Evolutionary conservation across 2,797 vertebrate species (phyloP).

Genomic region (Percopsis omiscomaycus): DNA sequence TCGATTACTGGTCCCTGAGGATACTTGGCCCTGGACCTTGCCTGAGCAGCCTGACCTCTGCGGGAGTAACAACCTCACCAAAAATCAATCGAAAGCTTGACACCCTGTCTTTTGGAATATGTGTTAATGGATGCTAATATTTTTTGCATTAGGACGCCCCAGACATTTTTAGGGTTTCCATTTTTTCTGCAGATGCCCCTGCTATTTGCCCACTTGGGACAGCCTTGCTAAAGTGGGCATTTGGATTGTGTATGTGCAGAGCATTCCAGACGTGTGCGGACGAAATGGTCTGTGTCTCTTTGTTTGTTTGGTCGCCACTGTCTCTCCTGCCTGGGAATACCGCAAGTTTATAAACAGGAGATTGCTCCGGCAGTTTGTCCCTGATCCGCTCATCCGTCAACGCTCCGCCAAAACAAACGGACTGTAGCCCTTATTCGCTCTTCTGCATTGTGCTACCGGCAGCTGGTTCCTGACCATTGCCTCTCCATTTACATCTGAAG

Average conservation of each 20-base stretch:
- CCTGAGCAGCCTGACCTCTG: constrained; percentile 53
- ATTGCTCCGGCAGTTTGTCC: constrained; percentile 54
- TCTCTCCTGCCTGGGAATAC: constrained; percentile 64
- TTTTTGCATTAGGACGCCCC: no score
- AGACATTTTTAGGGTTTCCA: no score
- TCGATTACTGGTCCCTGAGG: constrained; percentile 64
- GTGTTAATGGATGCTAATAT: constrained; percentile 52
- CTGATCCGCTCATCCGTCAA: constrained; percentile 55
- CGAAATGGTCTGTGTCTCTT: constrained; percentile 45
- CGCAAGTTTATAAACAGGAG: constrained; percentile 63
- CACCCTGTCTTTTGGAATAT: constrained; percentile 46
- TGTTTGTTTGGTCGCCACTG: constrained; percentile 47
- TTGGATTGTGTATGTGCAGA: constrained; percentile 40
- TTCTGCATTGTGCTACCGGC: constrained; percentile 22
- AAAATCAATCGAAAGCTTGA: constrained; percentile 3
- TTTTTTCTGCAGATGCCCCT: constrained; percentile 18
- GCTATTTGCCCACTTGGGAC: constrained; percentile 19
- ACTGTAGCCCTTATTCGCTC: constrained; percentile 20
- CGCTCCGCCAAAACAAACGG: constrained; percentile 41
- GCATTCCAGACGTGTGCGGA: constrained; percentile 35
- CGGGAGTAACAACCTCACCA: constrained; percentile 48
- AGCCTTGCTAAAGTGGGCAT: constrained; percentile 29
- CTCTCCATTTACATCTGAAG: constrained; percentile 27
- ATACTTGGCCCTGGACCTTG: constrained; percentile 49
- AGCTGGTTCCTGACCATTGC: constrained; percentile 22